Percentiles rank a stretch among this genome's conserved stretches.
Evolutionary conservation across 2,797 vertebrate species (phyloP).

Genomic region (Petrocephalus sullivani): DNA sequence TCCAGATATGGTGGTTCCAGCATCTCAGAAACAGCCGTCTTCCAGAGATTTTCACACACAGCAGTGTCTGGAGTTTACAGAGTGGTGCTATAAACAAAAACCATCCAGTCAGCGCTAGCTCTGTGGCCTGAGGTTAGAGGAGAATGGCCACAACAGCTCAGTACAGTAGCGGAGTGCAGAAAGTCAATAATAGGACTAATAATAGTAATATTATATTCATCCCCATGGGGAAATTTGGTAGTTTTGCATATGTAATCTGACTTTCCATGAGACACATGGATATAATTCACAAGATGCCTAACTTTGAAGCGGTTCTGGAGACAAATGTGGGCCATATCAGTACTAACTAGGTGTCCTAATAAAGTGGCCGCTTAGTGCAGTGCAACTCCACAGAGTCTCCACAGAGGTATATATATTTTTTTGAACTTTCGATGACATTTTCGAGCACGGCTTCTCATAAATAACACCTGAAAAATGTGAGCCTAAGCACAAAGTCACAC

Average conservation of each 20-base stretch:
- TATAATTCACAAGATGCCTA: background rate
- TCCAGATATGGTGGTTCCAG: background rate
- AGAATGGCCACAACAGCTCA: background rate
- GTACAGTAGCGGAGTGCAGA: background rate
- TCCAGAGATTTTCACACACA: background rate
- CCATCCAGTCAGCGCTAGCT: background rate
- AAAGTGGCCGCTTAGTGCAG: background rate
- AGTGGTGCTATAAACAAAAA: background rate
- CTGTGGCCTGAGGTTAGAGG: background rate
- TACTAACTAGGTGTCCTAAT: background rate
- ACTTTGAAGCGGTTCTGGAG: background rate
- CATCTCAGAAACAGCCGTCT: background rate
- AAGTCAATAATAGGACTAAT: background rate
- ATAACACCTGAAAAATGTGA: background rate
- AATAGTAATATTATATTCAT: background rate
- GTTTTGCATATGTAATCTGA: background rate
- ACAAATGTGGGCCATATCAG: background rate
- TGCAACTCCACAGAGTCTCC: background rate
- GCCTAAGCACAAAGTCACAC: slow-evolving; percentile 1
- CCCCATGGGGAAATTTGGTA: background rate
- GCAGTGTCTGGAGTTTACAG: background rate
- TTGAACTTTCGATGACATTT: background rate
- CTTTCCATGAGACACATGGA: background rate
- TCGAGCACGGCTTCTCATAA: background rate
- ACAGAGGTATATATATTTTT: background rate